Percentiles rank a stretch among this genome's conserved stretches.
Conservation (phyloP, 1,140 invertebrate species). For the Steinernema feltiae region DNA sequence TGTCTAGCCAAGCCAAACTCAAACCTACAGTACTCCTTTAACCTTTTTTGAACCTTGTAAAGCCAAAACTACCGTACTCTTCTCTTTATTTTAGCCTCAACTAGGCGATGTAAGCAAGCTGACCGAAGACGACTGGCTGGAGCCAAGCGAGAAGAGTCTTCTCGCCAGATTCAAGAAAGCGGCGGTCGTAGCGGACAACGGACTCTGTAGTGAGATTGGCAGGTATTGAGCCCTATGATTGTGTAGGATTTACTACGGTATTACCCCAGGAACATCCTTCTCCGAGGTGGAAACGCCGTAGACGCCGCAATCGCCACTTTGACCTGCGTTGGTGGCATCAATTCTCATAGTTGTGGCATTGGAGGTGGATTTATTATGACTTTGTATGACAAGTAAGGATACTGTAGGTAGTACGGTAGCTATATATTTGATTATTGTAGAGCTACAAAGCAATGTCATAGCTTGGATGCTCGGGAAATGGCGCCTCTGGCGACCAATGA, state of each 20-base stretch:
- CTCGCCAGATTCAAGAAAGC: slow-evolving; percentile 34
- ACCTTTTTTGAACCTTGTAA: too few relatives aligned
- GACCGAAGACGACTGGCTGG: slow-evolving; percentile 34
- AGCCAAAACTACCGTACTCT: too few relatives aligned
- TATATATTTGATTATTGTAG: slow-evolving; percentile 25
- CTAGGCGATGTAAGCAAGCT: not conserved
- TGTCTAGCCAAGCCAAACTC: too few relatives aligned
- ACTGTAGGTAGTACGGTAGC: not conserved
- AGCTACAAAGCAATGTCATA: slow-evolving; percentile 43
- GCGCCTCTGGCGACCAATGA: slow-evolving; percentile 67
- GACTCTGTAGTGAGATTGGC: slow-evolving; percentile 47
- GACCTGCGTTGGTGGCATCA: slow-evolving; percentile 76
- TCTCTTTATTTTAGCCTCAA: too few relatives aligned
- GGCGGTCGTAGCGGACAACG: slow-evolving; percentile 49
- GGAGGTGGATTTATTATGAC: slow-evolving; percentile 80
- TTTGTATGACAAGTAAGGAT: slow-evolving; percentile 65
- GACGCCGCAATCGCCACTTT: slow-evolving; percentile 76
- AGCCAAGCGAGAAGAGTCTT: slow-evolving; percentile 19
- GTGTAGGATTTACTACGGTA: slow-evolving; percentile 23
- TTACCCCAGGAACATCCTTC: slow-evolving; percentile 70
- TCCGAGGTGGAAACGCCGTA: slow-evolving; percentile 75
- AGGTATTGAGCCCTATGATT: slow-evolving; percentile 21
- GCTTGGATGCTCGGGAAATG: slow-evolving; percentile 72
- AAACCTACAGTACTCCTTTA: not conserved
- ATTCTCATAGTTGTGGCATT: slow-evolving; percentile 76